Conservation (phyloP, 2,888 invertebrate species). For the Standfussiana lucernea region DNA sequence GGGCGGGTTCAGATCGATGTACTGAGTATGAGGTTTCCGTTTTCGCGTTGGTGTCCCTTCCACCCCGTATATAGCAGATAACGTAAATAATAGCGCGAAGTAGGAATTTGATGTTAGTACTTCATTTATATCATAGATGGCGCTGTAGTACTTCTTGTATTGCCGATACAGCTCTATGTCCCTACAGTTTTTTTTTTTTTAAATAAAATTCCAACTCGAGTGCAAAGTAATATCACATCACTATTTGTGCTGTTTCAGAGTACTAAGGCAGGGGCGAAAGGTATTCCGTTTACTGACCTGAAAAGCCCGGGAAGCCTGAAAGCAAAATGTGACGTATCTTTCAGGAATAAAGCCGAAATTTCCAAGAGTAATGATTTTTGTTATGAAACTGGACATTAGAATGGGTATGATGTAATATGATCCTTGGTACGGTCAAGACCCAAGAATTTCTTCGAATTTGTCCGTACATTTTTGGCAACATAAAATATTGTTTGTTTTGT, state of each 20-base stretch:
- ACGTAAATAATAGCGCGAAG: too few relatives aligned
- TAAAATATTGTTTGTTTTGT: background rate
- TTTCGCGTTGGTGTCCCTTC: too few relatives aligned
- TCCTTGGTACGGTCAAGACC: background rate
- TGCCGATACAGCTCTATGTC: too few relatives aligned
- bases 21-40: too few relatives aligned
- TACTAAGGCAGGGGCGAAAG: constrained; percentile 16
- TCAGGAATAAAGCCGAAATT: constrained; percentile 46
- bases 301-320: constrained; percentile 90
- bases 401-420: constrained; percentile 2
- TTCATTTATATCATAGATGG: too few relatives aligned
- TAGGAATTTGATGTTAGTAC: too few relatives aligned
- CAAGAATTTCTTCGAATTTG: constrained; percentile 6
- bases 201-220: background rate
- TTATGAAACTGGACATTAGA: constrained; percentile 6
- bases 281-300: constrained; percentile 84
- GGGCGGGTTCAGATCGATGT: too few relatives aligned
- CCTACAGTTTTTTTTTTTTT: too few relatives aligned
- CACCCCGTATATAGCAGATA: too few relatives aligned
- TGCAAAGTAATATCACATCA: constrained; percentile 37
- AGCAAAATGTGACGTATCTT: constrained; percentile 84
- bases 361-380: constrained; percentile 12
- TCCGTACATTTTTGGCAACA: background rate
- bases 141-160: too few relatives aligned
- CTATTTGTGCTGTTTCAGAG: constrained; percentile 11